Base-by-base conservation (phyloP, 2,113 vertebrate genomes). In the Eptesicus fuscus region DNA sequence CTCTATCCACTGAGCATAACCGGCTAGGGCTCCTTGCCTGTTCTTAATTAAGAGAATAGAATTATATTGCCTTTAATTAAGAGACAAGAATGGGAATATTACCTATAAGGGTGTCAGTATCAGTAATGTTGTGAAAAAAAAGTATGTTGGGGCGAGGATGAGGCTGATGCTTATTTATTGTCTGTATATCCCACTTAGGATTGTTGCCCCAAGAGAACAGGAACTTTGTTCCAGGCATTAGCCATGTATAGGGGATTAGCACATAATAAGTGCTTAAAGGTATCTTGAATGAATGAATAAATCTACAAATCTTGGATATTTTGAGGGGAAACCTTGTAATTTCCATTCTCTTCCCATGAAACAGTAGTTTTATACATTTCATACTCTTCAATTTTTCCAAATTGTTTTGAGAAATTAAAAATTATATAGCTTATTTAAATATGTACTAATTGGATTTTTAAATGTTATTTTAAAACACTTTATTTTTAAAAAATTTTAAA, bases 231-330 rank as follows among this genome's bases (percentile, higher is more conserved):
- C 17, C 9, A 37, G 25, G n/a, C 47, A 35, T 67, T 80, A 28
- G 23, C 73, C 53, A 1, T 51, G 18, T 76, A 73, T 56, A 73
- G 40, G 59, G 61, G 40, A 47, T 94, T 84, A 25, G 47, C 20
- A 91, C 6, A 3, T 88, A 71, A 2, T 82, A 79, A 20, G 20
- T 83, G 78, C n/a, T 78, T 87, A 89, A 42, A 65, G 20, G 17
- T 25, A 59, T 89, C 47, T 91, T 88, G 88, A 94, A 47, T 87
- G 30, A 91, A 9, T 77, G 44, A 96, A 47, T 79, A 51, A 59
- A 88, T 61, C 37, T 79, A 56, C 1, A 73, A 71, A 65, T 90
- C 18, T 86, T 74, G 47, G 83, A 23, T 96, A 69, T 83, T 91
- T 88, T 69, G 37, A 85, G 73, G 40, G 32, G 88, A 73, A 91